Conservation (phyloP, 2,113 vertebrate species). For the Microtus pennsylvanicus region DNA sequence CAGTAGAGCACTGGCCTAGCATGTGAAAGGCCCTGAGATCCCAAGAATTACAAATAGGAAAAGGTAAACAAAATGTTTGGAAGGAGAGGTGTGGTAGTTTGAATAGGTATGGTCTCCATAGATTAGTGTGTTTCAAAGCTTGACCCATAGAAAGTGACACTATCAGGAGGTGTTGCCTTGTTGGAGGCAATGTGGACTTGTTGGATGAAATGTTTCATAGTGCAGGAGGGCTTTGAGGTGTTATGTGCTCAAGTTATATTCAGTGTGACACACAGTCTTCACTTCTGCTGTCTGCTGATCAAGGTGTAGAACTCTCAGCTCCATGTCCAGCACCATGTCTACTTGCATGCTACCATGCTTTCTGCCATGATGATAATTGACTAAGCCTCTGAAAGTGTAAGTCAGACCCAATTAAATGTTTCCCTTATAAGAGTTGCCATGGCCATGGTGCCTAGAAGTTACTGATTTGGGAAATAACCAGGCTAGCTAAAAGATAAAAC, state of each 20-base stretch:
- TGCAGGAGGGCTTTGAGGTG: neutral
- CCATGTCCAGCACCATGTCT: neutral
- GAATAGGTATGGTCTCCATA: neutral
- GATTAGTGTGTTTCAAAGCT: neutral
- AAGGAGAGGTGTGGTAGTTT: neutral
- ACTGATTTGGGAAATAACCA: too few species aligned
- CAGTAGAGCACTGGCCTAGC: neutral
- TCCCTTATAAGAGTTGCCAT: too few species aligned
- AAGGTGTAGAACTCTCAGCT: neutral
- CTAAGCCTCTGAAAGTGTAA: too few species aligned
- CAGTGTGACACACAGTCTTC: neutral
- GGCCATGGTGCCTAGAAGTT: too few species aligned
- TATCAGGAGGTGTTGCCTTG: neutral
- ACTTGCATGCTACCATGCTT: neutral
- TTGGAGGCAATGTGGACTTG: neutral
- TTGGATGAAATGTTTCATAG: neutral
- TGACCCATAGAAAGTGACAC: neutral
- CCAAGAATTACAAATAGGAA: neutral
- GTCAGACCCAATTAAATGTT: too few species aligned
- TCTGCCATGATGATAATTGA: neutral
- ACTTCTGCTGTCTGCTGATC: neutral
- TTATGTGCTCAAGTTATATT: neutral
- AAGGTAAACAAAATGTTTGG: neutral
- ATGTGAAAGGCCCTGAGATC: neutral
- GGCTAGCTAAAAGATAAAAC: too few species aligned